phyloP scores from a whole-genome alignment of 2,888 invertebrate genomes.

The Schizaphis graminum region DNA sequence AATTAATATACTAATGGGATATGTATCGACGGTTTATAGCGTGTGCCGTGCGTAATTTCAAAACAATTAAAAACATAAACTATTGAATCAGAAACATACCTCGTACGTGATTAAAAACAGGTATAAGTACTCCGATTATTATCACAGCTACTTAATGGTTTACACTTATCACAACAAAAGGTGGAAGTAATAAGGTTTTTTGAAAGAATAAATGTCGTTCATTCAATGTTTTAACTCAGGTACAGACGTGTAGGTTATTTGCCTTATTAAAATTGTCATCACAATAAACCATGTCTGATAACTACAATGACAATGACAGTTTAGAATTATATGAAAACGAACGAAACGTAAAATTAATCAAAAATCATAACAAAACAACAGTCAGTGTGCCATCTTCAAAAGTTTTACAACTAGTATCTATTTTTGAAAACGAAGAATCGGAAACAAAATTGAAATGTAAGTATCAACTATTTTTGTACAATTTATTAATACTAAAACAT shows the following conservation, averaged over 20 bases:
- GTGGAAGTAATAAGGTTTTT: background rate
- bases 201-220: background rate
- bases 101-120: background rate
- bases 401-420: constrained; percentile 37
- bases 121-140: background rate
- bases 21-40: background rate
- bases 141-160: background rate
- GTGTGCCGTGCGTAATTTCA: constrained; percentile 37
- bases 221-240: background rate
- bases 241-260: background rate
- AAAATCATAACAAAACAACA: background rate
- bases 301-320: background rate
- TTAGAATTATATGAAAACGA: background rate
- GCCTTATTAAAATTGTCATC: background rate
- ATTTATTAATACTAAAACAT: background rate
- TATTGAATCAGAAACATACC: constrained; percentile 44
- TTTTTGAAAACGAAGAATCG: constrained; percentile 47
- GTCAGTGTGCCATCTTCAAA: background rate
- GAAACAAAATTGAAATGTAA: constrained; percentile 12
- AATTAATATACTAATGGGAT: background rate
- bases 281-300: constrained; percentile 12
- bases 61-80: constrained; percentile 49
- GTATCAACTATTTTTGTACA: background rate
- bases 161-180: background rate
- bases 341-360: background rate